phyloP scores from a whole-genome alignment of 2,888 invertebrate species.

The Drosophila multiciliata region DNA sequence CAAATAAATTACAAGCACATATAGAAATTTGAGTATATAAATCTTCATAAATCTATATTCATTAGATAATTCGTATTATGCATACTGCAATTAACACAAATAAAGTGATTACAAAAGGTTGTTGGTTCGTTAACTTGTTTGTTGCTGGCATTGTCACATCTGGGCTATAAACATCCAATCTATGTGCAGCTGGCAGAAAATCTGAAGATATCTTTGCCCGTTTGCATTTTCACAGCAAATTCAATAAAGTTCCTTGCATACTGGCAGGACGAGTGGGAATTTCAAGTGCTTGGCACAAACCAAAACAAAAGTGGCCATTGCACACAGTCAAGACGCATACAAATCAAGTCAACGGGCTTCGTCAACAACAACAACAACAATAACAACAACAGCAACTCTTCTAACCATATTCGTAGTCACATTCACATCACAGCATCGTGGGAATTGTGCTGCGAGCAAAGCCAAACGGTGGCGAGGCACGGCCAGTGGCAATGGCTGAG shows the following conservation, averaged over 20 bases:
- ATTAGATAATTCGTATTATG: background rate
- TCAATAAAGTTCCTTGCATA: slow-evolving; percentile 58
- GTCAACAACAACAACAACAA: slow-evolving; percentile 37
- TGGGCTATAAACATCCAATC: slow-evolving; percentile 15
- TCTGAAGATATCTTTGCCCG: slow-evolving; percentile 37
- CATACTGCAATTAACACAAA: background rate
- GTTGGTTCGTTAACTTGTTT: slow-evolving; percentile 28
- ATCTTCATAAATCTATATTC: background rate
- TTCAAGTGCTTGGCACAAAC: slow-evolving; percentile 52
- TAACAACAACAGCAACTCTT: slow-evolving; percentile 29
- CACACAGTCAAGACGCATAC: slow-evolving; percentile 67
- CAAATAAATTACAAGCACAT: background rate
- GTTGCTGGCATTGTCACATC: slow-evolving; percentile 12
- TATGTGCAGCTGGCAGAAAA: slow-evolving; percentile 31
- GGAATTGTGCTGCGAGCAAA: slow-evolving; percentile 39
- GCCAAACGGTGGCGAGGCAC: slow-evolving; percentile 34
- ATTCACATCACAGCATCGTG: slow-evolving; percentile 48
- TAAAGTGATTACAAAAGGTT: background rate
- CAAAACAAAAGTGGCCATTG: slow-evolving; percentile 72
- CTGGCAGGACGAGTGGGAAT: slow-evolving; percentile 46
- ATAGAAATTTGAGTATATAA: background rate
- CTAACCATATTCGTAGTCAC: slow-evolving; percentile 44
- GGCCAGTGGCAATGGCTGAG: slow-evolving; percentile 4
- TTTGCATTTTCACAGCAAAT: slow-evolving; percentile 58
- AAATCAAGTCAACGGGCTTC: slow-evolving; percentile 60